Evolutionary conservation across 2,888 invertebrate genomes (phyloP), one percentile per base, ranked within the genome.

Genomic region (Augiades crinisus): DNA sequence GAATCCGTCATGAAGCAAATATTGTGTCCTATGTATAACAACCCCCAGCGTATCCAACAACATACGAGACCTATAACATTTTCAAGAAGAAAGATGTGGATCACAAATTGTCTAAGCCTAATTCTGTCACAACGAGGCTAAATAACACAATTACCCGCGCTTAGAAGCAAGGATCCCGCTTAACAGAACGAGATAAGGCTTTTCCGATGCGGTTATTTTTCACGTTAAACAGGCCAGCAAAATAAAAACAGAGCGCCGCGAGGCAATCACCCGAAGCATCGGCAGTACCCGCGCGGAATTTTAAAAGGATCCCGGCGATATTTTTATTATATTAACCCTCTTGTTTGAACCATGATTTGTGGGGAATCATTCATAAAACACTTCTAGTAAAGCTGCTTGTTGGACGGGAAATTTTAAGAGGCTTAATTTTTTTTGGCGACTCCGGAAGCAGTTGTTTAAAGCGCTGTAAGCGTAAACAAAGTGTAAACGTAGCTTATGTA

Each of bases 241-340:
- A 63, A 60, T 60, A 58, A 54, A 56, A 60, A 61, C 50, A 50
- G 57, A 49, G 54, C 45, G 55, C 55, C 57, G 33, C 51, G 51
- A 51, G 57, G 65, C 79, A 80, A 76, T 78, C 78, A 67, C 64
- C 69, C 81, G 80, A 71, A 64, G 70, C 72, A 81, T 77, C 68
- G 81, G 55, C 59, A 61, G 68, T 55, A 71, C 61, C 61, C 53
- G 67, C 43, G 46, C 65, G 59, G 83, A 82, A 83, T 83, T 74
- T 79, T 78, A 79, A 82, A 68, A 62, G 63, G 62, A 55, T 53
- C 12, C 34, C 54, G 41, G 56, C 59, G 59, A 57, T 64, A 59
- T 68, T 41, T 50, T 50, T 51, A 44, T 44, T 51, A 62, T 63
- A 62, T 67, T 54, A 60, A 55, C 47, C 40, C 47, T 54, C 58